Percentiles rank a stretch among this genome's conserved stretches.
Conservation (phyloP, 53 echinoderm and acorn worm species). For the Temnopleurus reevesii region DNA sequence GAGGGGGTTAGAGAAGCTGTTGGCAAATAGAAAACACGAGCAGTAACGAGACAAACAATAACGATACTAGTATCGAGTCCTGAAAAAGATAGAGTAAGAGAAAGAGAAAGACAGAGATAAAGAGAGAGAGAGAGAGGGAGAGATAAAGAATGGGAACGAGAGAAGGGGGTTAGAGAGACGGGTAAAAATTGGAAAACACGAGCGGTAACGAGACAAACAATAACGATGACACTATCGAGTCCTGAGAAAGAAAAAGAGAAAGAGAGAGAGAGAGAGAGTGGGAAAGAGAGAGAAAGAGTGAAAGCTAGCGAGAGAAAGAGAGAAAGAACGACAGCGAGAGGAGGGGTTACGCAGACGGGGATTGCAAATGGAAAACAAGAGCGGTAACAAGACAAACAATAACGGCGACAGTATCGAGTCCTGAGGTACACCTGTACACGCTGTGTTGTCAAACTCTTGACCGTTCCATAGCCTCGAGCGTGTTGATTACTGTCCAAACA, state of each 20-base stretch:
- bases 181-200: neutral
- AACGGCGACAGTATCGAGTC: neutral
- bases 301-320: neutral
- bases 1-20: neutral
- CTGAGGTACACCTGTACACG: slow-evolving; percentile 13
- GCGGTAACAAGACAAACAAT: neutral
- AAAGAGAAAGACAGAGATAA: too few relatives aligned
- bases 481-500: slow-evolving; percentile 26
- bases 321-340: neutral
- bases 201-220: neutral
- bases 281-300: neutral
- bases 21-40: neutral
- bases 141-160: neutral
- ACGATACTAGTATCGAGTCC: too few relatives aligned
- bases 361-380: too few relatives aligned
- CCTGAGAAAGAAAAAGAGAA: neutral
- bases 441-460: slow-evolving; percentile 15
- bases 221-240: neutral
- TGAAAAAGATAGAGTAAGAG: too few relatives aligned
- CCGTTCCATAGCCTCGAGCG: neutral
- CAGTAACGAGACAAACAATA: neutral
- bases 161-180: neutral
- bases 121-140: too few relatives aligned
- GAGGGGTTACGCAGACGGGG: too few relatives aligned
- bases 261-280: neutral